A percentile compares a stretch with the other conserved stretches of the same genome.
These are phyloP conservation scores for Kryphioiulus occultus DNA, from an alignment of 2,888 invertebrate species.

Conservation along the genomic window DNA sequence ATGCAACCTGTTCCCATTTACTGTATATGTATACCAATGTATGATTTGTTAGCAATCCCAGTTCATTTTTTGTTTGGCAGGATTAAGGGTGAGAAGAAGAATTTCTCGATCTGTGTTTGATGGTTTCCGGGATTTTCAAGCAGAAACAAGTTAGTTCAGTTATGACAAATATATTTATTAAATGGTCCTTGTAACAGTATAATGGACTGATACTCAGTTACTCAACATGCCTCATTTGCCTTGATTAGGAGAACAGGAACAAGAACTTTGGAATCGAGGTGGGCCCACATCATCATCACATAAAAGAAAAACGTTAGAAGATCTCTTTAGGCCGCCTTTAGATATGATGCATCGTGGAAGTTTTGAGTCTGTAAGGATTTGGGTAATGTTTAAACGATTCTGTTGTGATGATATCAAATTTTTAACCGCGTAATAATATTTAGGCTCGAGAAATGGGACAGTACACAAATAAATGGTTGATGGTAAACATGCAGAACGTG, in stretches of 20 bases:
- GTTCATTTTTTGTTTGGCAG: conserved; percentile 54
- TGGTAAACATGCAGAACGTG: conserved; percentile 75
- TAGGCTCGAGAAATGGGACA: conserved; percentile 69
- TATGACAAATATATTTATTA: neutral
- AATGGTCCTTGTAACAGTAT: too few species aligned
- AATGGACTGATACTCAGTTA: neutral
- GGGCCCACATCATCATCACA: conserved; percentile 54
- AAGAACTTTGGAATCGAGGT: conserved; percentile 54
- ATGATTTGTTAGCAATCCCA: neutral
- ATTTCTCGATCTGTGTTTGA: conserved; percentile 64
- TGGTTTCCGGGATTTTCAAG: conserved; percentile 66
- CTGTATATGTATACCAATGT: neutral
- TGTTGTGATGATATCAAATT: neutral
- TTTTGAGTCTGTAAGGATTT: conserved; percentile 65
- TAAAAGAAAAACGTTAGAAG: conserved; percentile 69
- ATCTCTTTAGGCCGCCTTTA: conserved; percentile 74
- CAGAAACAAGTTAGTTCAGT: conserved; percentile 62
- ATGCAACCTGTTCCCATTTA: neutral
- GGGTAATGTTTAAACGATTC: neutral
- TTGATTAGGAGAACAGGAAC: conserved; percentile 59
- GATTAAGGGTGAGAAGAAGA: conserved; percentile 59
- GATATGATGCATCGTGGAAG: conserved; percentile 72
- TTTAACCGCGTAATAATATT: neutral
- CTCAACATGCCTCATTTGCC: neutral
- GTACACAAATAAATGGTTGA: conserved; percentile 70